These are phyloP conservation scores for Ormyrus rosae DNA, from an alignment of 2,888 invertebrate genomes.

Conservation along the genomic window DNA sequence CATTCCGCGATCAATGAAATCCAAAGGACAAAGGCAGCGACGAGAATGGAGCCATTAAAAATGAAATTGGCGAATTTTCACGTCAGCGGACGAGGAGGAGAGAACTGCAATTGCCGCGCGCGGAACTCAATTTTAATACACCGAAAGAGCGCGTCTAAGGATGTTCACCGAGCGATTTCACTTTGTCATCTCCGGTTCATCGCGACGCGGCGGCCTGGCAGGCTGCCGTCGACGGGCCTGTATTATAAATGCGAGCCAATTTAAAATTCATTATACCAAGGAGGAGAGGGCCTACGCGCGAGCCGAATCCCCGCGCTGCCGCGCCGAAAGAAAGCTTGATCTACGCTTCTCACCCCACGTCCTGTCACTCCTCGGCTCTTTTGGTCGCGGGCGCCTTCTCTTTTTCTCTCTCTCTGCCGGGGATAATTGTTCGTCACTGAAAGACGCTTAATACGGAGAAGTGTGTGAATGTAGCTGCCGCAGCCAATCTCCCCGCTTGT, in stretches of 20 bases:
- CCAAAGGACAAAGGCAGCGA: background rate
- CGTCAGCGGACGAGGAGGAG: background rate
- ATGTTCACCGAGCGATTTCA: constrained; percentile 69
- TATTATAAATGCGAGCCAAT: constrained; percentile 74
- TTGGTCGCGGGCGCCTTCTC: constrained; percentile 51
- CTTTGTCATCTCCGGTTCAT: constrained; percentile 72
- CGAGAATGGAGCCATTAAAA: constrained; percentile 45
- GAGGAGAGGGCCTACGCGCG: constrained; percentile 50
- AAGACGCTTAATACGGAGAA: constrained; percentile 51
- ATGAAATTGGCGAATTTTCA: constrained; percentile 13
- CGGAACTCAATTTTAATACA: constrained; percentile 54
- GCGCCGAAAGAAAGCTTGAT: constrained; percentile 19
- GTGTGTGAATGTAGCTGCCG: constrained; percentile 29
- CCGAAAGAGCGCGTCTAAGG: constrained; percentile 58
- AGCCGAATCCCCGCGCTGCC: constrained; percentile 41
- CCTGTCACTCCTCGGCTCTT: constrained; percentile 1
- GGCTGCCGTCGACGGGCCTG: constrained; percentile 69
- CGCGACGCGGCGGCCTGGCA: constrained; percentile 58
- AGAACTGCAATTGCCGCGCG: constrained; percentile 38
- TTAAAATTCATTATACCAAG: constrained; percentile 74
- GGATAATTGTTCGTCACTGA: constrained; percentile 75
- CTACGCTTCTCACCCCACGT: background rate
- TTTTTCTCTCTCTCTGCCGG: constrained; percentile 55
- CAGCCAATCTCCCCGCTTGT: constrained; percentile 67
- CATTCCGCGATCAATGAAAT: background rate